phyloP scores from a whole-genome alignment of 1,140 invertebrate genomes.

The Apocrypta bakeri region DNA sequence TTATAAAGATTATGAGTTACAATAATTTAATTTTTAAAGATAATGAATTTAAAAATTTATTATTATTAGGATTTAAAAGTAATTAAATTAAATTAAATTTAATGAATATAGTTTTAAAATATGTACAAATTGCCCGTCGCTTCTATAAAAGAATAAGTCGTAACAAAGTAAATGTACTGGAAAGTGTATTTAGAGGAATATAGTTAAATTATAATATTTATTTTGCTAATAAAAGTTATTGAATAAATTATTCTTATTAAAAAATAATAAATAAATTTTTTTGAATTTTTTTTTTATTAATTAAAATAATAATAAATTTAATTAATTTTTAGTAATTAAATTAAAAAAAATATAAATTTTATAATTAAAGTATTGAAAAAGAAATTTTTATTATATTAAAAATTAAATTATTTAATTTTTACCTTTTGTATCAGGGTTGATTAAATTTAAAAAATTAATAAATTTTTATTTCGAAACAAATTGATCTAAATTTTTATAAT shows the following conservation, averaged over 20 bases:
- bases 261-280: slow-evolving; percentile 64
- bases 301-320: slow-evolving; percentile 44
- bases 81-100: slow-evolving; percentile 68
- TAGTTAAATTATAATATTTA: slow-evolving; percentile 74
- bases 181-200: slow-evolving; percentile 79
- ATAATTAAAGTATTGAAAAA: slow-evolving; percentile 1
- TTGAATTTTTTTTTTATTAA: not conserved
- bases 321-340: slow-evolving; percentile 64
- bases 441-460: slow-evolving; percentile 72
- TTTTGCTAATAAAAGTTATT: slow-evolving; percentile 73
- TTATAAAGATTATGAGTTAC: slow-evolving; percentile 76
- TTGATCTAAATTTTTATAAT: slow-evolving; percentile 73
- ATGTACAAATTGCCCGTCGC: slow-evolving; percentile 82
- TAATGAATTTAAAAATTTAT: slow-evolving; percentile 66
- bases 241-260: slow-evolving; percentile 52
- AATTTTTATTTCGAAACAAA: slow-evolving; percentile 75
- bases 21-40: slow-evolving; percentile 56
- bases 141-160: slow-evolving; percentile 81
- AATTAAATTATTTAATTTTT: slow-evolving; percentile 65
- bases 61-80: slow-evolving; percentile 76
- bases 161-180: slow-evolving; percentile 83
- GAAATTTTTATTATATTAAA: not conserved
- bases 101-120: slow-evolving; percentile 71
- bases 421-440: slow-evolving; percentile 81
- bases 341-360: not conserved